Evolutionary conservation across 2,113 vertebrate species (phyloP).

Genomic region (Leucosticte australis): DNA sequence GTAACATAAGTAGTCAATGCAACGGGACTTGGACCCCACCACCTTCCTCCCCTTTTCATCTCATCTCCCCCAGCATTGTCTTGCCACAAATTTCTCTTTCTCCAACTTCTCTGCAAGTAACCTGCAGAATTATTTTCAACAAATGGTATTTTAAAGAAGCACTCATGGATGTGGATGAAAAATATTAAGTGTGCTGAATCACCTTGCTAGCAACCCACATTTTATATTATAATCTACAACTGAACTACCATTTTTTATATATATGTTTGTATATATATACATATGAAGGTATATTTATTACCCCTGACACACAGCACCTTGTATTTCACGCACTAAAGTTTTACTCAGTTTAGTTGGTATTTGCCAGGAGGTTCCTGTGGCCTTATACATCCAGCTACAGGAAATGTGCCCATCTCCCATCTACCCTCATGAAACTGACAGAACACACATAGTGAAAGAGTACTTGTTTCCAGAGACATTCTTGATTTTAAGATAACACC

Average conservation of each 20-base stretch:
- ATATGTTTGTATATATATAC: neutral
- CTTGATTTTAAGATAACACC: neutral
- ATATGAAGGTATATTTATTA: neutral
- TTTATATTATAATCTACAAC: neutral
- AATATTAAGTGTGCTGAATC: neutral
- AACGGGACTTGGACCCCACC: neutral
- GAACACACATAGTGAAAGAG: neutral
- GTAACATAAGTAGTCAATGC: neutral
- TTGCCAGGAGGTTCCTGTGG: neutral
- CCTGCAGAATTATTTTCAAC: neutral
- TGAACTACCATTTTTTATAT: neutral
- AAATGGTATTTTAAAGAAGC: neutral
- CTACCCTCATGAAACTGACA: neutral
- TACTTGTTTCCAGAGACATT: neutral
- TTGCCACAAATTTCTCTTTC: neutral
- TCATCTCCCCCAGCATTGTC: neutral
- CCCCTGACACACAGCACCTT: neutral
- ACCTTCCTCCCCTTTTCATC: neutral
- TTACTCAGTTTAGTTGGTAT: neutral
- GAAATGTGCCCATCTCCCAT: neutral
- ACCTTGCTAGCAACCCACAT: neutral
- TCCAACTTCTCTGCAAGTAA: neutral
- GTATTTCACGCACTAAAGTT: neutral
- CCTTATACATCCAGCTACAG: neutral
- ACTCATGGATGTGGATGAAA: neutral